Evolutionary conservation across 53 echinoderm and acorn worm genomes (phyloP).

Genomic region (Pentamera pediparva): DNA sequence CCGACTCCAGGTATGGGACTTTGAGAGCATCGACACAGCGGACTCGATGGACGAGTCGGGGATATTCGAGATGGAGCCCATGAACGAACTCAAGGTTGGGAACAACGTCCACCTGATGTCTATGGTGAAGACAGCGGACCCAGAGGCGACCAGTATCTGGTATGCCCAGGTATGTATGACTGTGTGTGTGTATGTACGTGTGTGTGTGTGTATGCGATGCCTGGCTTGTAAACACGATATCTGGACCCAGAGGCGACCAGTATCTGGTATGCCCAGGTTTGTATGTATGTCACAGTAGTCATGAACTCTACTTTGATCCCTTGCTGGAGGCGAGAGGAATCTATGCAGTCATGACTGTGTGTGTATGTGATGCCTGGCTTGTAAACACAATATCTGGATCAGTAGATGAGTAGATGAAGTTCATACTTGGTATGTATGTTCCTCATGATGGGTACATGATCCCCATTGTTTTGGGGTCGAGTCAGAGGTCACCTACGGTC

Average conservation of each 20-base stretch:
- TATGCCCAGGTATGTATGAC: slow-evolving; percentile 84
- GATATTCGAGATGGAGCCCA: slow-evolving; percentile 91
- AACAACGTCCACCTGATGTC: slow-evolving; percentile 89
- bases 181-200: neutral
- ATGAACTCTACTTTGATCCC: neutral
- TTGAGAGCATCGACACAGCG: slow-evolving; percentile 90
- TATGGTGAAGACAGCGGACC: slow-evolving; percentile 92
- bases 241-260: slow-evolving; percentile 69
- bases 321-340: no score
- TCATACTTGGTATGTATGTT: no score
- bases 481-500: no score
- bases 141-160: slow-evolving; percentile 88
- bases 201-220: neutral
- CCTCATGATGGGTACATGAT: no score
- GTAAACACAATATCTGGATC: no score
- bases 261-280: slow-evolving; percentile 95
- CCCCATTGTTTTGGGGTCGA: no score
- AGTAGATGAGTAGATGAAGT: no score
- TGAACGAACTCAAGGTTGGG: slow-evolving; percentile 94
- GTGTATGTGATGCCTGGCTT: no score
- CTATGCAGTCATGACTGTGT: no score
- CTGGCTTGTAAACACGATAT: neutral
- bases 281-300: neutral
- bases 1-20: slow-evolving; percentile 82
- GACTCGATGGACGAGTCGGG: slow-evolving; percentile 88